Evolutionary conservation across 2,113 vertebrate species (phyloP).

Genomic region (Philantomba maxwellii): DNA sequence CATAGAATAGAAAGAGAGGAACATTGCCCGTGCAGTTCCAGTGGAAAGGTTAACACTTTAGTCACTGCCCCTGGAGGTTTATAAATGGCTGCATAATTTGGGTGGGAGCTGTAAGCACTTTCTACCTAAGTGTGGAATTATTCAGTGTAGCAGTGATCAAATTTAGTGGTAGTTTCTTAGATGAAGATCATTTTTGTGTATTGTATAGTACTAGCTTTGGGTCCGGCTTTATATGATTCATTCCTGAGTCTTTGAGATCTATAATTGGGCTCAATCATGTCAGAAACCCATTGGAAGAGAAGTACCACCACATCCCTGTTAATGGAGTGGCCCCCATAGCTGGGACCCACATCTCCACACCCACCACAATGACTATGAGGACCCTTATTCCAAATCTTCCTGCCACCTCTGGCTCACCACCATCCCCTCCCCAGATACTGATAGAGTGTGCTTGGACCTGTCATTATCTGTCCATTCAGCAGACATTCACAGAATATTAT

Average conservation of each 20-base stretch:
- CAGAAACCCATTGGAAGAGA: neutral
- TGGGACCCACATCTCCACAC: neutral
- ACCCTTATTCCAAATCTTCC: neutral
- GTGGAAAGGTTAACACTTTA: neutral
- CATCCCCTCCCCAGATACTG: neutral
- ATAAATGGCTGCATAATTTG: neutral
- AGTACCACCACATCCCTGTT: neutral
- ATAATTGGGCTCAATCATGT: neutral
- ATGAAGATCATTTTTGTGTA: neutral
- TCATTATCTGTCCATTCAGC: neutral
- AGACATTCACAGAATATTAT: neutral
- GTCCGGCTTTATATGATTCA: neutral
- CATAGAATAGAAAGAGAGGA: neutral
- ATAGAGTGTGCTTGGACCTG: neutral
- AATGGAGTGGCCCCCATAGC: neutral
- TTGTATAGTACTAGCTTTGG: neutral
- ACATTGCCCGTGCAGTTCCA: neutral
- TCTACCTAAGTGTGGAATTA: conserved; percentile 6
- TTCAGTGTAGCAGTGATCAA: neutral
- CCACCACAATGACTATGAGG: neutral
- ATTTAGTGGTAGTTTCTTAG: neutral
- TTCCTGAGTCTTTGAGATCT: neutral
- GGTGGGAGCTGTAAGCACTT: neutral
- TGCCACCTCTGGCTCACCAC: neutral
- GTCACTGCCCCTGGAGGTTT: neutral